Percentiles rank a stretch among this genome's conserved stretches.
Evolutionary conservation across 2,113 vertebrate genomes (phyloP).

Genomic region (Crypturellus undulatus): DNA sequence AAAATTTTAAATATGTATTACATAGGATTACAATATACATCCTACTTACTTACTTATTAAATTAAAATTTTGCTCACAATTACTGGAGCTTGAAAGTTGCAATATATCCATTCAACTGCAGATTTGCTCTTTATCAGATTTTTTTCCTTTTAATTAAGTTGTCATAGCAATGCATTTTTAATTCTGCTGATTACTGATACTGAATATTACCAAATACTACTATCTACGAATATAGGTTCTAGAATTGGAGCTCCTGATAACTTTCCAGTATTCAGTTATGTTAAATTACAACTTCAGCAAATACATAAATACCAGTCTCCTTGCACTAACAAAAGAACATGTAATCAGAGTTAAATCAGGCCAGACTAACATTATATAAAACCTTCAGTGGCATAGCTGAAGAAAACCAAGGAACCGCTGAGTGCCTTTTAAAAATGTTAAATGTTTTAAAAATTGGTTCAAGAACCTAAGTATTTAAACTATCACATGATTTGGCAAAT

Average conservation of each 20-base stretch:
- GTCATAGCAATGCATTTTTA: constrained; percentile 41
- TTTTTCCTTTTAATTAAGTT: constrained; percentile 47
- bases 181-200: background rate
- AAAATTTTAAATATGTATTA: background rate
- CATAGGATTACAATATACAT: background rate
- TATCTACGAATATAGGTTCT: background rate
- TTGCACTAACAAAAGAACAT: background rate
- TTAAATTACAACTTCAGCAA: background rate
- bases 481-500: no score
- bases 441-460: no score
- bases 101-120: background rate
- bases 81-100: background rate
- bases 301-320: background rate
- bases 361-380: no score
- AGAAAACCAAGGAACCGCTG: no score
- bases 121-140: constrained; percentile 26
- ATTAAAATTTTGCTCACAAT: background rate
- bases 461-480: no score
- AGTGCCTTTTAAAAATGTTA: no score
- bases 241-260: background rate
- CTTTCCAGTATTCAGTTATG: background rate
- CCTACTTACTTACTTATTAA: background rate
- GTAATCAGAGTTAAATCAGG: no score
- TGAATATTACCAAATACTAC: no score
- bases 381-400: no score